These are phyloP conservation scores for Clostera curtula DNA, from an alignment of 2,888 invertebrate genomes.

Conservation along the genomic window DNA sequence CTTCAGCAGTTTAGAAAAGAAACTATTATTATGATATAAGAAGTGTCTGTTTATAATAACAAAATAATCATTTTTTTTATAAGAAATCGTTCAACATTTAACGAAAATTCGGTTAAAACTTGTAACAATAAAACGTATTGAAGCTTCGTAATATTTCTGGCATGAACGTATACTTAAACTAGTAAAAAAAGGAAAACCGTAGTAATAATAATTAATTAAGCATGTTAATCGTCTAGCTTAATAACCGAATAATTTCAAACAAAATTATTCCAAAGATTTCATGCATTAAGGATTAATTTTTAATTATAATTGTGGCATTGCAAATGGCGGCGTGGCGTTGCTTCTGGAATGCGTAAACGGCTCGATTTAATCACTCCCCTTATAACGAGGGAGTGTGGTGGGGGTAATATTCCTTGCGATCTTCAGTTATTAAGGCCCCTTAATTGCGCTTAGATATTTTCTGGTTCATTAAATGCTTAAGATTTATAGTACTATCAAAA, in stretches of 20 bases:
- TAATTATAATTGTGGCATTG: conserved; percentile 63
- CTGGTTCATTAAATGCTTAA: conserved; percentile 55
- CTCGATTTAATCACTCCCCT: conserved; percentile 62
- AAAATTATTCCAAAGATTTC: conserved; percentile 40
- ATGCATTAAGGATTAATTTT: conserved; percentile 57
- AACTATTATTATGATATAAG: too few species aligned
- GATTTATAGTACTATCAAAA: conserved; percentile 48
- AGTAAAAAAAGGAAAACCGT: too few species aligned
- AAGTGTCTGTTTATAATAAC: too few species aligned
- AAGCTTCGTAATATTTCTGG: too few species aligned
- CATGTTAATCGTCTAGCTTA: conserved; percentile 27
- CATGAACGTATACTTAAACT: too few species aligned
- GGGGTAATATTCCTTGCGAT: conserved; percentile 57
- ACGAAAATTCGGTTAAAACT: too few species aligned
- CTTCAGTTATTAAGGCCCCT: conserved; percentile 58
- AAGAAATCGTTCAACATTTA: too few species aligned
- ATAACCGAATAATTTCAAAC: conserved; percentile 32
- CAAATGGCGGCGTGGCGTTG: conserved; percentile 45
- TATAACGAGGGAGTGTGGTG: conserved; percentile 47
- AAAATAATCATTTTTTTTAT: too few species aligned
- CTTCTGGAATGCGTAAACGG: conserved; percentile 56
- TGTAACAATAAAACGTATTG: too few species aligned
- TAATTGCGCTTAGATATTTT: conserved; percentile 59
- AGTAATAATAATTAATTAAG: too few species aligned
- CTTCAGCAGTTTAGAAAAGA: too few species aligned